phyloP scores from a whole-genome alignment of 2,888 invertebrate species.

The Liodrosophila aerea region DNA sequence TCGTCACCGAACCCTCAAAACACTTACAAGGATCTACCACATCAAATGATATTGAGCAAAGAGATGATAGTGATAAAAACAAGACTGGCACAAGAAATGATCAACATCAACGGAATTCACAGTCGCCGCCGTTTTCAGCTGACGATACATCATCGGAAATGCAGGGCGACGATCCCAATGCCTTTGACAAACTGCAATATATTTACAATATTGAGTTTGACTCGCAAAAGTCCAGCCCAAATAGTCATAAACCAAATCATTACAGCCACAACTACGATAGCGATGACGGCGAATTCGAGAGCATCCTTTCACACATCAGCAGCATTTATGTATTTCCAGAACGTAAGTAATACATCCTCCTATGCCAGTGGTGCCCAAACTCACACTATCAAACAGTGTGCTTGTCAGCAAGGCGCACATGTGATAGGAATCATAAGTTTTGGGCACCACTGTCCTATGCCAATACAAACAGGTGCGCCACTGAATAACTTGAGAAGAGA shows the following conservation, averaged over 20 bases:
- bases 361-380: too few species aligned
- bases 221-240: slow-evolving; percentile 11
- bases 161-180: slow-evolving; percentile 66
- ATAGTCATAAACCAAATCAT: background rate
- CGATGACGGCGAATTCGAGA: slow-evolving; percentile 48
- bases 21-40: background rate
- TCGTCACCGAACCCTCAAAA: background rate
- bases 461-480: too few species aligned
- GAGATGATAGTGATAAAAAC: too few species aligned
- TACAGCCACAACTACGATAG: slow-evolving; percentile 3
- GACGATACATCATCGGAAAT: slow-evolving; percentile 45
- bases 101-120: background rate
- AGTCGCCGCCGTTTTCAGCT: background rate
- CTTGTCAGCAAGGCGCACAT: too few species aligned
- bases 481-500: too few species aligned
- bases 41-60: background rate
- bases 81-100: too few species aligned
- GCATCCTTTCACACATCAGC: slow-evolving; percentile 77
- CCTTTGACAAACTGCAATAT: slow-evolving; percentile 32
- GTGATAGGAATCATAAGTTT: too few species aligned
- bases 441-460: too few species aligned
- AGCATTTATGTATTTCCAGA: slow-evolving; percentile 81
- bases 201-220: slow-evolving; percentile 23
- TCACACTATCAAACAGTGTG: too few species aligned
- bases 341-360: slow-evolving; percentile 51